Evolutionary conservation across 1,140 invertebrate species (phyloP).

Genomic region (Drosophila lini): DNA sequence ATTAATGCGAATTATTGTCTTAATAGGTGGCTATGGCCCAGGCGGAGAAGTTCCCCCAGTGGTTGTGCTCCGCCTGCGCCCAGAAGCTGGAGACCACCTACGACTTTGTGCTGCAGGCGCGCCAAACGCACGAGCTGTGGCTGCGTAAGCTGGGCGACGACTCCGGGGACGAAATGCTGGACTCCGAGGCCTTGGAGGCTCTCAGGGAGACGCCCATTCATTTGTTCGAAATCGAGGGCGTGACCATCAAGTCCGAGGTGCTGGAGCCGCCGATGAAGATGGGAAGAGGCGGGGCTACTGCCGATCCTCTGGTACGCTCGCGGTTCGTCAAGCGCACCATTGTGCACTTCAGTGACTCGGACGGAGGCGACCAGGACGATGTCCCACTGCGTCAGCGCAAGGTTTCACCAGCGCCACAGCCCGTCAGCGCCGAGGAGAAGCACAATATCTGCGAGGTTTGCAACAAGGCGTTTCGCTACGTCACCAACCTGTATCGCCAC

Average conservation of each 20-base stretch:
- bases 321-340: conserved; percentile 13
- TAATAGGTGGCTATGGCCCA: conserved; percentile 43
- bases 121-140: conserved; percentile 53
- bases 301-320: conserved; percentile 57
- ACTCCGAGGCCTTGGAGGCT: conserved; percentile 37
- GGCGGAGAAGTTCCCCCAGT: conserved; percentile 50
- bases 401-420: neutral
- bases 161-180: conserved; percentile 5
- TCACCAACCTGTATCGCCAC: conserved; percentile 63
- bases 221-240: conserved; percentile 59
- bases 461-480: conserved; percentile 53
- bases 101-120: conserved; percentile 59
- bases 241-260: conserved; percentile 63
- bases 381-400: conserved; percentile 55
- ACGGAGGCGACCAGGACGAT: conserved; percentile 57
- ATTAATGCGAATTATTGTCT: neutral
- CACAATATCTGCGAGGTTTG: conserved; percentile 54
- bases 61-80: conserved; percentile 55
- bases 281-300: neutral
- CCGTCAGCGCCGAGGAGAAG: conserved; percentile 13
- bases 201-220: conserved; percentile 63
- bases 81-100: conserved; percentile 55
- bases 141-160: conserved; percentile 19
- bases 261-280: conserved; percentile 11
- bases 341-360: conserved; percentile 27